phyloP scores from a whole-genome alignment of 2,113 vertebrate genomes.

The Hippocampus guttulatus region DNA sequence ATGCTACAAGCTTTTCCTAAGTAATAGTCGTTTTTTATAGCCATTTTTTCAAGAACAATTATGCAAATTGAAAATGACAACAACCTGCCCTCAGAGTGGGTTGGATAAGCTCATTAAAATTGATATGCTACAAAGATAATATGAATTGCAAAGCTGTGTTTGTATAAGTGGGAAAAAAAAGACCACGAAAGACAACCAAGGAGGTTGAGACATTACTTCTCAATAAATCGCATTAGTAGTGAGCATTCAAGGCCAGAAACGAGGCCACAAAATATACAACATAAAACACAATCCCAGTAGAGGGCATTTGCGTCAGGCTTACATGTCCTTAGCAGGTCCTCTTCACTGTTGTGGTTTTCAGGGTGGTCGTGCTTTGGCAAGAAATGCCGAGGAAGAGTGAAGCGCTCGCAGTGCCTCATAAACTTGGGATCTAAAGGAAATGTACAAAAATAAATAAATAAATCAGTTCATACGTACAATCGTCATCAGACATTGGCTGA shows the following conservation, averaged over 20 bases:
- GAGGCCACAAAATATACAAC: background rate
- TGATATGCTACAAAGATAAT: too few species aligned
- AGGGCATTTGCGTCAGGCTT: background rate
- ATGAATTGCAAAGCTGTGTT: too few species aligned
- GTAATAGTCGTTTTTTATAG: too few species aligned
- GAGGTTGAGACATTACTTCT: background rate
- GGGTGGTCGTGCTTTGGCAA: slow-evolving; percentile 75
- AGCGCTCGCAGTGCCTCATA: slow-evolving; percentile 79
- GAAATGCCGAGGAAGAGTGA: slow-evolving; percentile 88
- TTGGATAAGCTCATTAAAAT: too few species aligned
- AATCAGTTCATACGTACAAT: background rate
- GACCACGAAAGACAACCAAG: too few species aligned
- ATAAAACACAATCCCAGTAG: background rate
- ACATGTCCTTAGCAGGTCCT: slow-evolving; percentile 87
- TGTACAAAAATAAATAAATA: background rate
- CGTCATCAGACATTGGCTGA: background rate
- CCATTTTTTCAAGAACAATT: too few species aligned
- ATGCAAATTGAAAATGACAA: too few species aligned
- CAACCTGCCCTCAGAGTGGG: too few species aligned
- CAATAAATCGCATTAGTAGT: background rate
- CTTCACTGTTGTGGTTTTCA: slow-evolving; percentile 77
- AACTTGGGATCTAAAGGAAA: slow-evolving; percentile 69
- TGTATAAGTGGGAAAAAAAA: too few species aligned
- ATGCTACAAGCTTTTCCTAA: too few species aligned
- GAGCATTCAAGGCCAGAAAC: background rate